Evolutionary conservation across 1,140 invertebrate genomes (phyloP).

Genomic region (Saccostrea echinata): DNA sequence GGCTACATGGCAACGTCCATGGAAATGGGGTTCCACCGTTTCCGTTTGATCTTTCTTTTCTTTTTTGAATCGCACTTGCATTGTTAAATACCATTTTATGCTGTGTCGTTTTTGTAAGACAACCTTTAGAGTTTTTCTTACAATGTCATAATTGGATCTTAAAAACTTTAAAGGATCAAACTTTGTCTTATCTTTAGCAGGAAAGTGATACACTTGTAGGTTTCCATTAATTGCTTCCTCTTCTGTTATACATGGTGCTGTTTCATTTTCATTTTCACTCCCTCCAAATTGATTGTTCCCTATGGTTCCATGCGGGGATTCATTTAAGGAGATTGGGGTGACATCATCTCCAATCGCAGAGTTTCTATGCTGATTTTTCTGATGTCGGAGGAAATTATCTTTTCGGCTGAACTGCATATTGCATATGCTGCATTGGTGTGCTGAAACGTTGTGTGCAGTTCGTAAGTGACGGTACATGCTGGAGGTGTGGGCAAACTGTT

Average conservation of each 20-base stretch:
- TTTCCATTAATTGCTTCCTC: not conserved
- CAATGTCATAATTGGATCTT: no score
- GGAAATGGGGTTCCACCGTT: slow-evolving; percentile 36
- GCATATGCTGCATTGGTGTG: not conserved
- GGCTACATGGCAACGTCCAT: slow-evolving; percentile 43
- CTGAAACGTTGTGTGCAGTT: not conserved
- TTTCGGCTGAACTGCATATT: slow-evolving; percentile 1
- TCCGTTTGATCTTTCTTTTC: not conserved
- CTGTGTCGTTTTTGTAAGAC: not conserved
- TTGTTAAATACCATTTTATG: slow-evolving; percentile 29
- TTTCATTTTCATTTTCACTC: no score
- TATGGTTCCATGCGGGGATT: no score
- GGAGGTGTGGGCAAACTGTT: not conserved
- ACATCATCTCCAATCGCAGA: not conserved
- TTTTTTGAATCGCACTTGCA: slow-evolving; percentile 24
- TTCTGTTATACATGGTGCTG: no score
- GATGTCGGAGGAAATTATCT: slow-evolving; percentile 2
- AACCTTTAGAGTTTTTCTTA: not conserved
- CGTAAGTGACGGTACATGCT: not conserved
- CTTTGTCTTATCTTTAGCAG: not conserved
- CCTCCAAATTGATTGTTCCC: no score
- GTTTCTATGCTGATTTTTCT: slow-evolving; percentile 3
- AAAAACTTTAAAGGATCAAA: no score
- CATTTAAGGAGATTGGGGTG: no score
- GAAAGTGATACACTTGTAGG: not conserved